Base-by-base conservation (phyloP, 1,140 invertebrate species). In the Aphelenchoides besseyi region DNA sequence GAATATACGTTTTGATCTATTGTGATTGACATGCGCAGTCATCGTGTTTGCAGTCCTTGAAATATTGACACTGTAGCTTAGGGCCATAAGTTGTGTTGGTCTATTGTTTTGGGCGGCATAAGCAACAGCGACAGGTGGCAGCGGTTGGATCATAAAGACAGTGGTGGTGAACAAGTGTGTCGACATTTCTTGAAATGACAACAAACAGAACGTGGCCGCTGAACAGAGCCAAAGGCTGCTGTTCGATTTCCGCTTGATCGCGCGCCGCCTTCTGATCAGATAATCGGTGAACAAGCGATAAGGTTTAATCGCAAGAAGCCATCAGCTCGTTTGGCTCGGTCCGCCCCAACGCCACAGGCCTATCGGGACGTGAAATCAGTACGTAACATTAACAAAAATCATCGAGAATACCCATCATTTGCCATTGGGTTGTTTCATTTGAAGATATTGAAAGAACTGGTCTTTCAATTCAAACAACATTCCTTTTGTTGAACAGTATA, bases 201-300 rank as follows among this genome's bases (percentile, higher is more conserved):
- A 48, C 41, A 48, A 23, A 48, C 41, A 48, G 12, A 23, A 48
- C 12, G 12, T 48, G 12, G 41, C 23, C 41, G 41, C 12, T 23
- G 41, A 23, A 48, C 41, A 48, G 41, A 12, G 41, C 12, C 41
- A 48, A 48, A 48, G 12, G 41, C 41, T n/a, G n/a, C n/a, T n/a
- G 41, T 23, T 12, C 41, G 41, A 48, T 23, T 48, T 48, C 41
- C 41, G 41, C 41, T 48, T 23, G 41, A 48, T 48, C 41, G 41
- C 41, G 12, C 41, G 12, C 12, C 41, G 23, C 41, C 41, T 48
- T 23, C 41, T 48, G 41, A 48, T 48, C 41, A 48, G 41, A 48
- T 48, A 48, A 48, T 48, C 23, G 41, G 41, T 48, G 41, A 48
- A 48, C 41, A 48, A 48, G 41, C 41, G 41, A 48, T 48, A 48